Base-by-base conservation (phyloP, 2,113 vertebrate genomes). In the Petroica traversi region DNA sequence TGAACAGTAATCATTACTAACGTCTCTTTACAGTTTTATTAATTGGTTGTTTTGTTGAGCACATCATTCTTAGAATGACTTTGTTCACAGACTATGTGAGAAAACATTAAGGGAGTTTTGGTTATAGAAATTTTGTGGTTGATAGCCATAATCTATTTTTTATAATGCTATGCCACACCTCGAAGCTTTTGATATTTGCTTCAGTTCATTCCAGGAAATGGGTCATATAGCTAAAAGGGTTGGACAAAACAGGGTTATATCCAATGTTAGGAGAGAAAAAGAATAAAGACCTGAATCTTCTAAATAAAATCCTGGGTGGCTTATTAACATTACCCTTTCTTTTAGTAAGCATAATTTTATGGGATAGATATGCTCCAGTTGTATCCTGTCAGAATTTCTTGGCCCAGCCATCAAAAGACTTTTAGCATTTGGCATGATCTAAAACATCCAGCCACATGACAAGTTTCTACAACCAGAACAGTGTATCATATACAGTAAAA, bases 281-380 rank as follows among this genome's bases (percentile, higher is more conserved):
- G 3, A 82, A 62, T 46, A 51, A 76, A 54, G 13, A 48, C 38
- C 16, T 36, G 17, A 71, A 38, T 67, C 15, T 12, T 41, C 63
- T 59, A 31, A 89, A 63, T 17, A 18, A 67, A 89, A 28, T 8
- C 3, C 2, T 19, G 3, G 28, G 5, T 36, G 6, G 14, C 2
- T 78, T 58, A 68, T 6, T 36, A 54, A 82, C 0, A 2, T 45
- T 54, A 33, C 2, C 1, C 3, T 22, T n/a, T 78, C 64, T 83
- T 33, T 3, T 9, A 48, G 2, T 67, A 64, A 36, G 13, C 19
- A 8, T 8, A 26, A 0, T n/a, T 52, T 15, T 67, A 45, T 45
- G 8, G 24, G 16, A 49, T 40, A 29, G 38, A 43, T n/a, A 19
- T 19, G 23, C 43, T 62, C 22, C 11, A 0, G 0, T 4, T 2